Percentiles rank a stretch among this genome's conserved stretches.
phyloP scores from a whole-genome alignment of 2,888 invertebrate species.

The Entomobrya proxima region DNA sequence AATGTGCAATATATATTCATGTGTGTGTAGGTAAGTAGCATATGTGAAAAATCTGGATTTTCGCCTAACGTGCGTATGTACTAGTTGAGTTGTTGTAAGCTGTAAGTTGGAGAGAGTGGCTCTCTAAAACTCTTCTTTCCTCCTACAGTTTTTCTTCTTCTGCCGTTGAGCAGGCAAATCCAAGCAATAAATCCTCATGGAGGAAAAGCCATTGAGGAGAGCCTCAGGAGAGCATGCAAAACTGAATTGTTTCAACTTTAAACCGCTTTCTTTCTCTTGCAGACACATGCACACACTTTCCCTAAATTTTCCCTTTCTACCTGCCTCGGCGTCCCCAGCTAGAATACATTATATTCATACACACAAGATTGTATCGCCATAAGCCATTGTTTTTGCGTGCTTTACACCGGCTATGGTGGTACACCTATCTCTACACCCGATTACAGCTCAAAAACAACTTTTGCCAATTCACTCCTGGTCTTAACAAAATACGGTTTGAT shows the following conservation, averaged over 20 bases:
- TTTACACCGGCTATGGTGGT: neutral
- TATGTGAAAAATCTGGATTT: constrained; percentile 55
- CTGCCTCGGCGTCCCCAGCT: neutral
- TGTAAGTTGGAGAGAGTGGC: neutral
- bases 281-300: constrained; percentile 17
- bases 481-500: constrained; percentile 35
- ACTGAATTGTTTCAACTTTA: constrained; percentile 66
- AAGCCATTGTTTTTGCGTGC: neutral
- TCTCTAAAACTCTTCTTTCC: neutral
- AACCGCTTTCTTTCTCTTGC: constrained; percentile 43
- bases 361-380: neutral
- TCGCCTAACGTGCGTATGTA: neutral
- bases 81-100: constrained; percentile 15
- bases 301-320: constrained; percentile 33
- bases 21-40: constrained; percentile 7
- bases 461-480: constrained; percentile 49
- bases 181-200: constrained; percentile 64
- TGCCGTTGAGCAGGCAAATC: constrained; percentile 44
- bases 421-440: neutral
- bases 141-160: neutral
- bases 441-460: constrained; percentile 13
- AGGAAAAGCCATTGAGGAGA: constrained; percentile 63
- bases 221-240: constrained; percentile 65
- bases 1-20: neutral
- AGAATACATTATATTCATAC: neutral